A percentile compares a stretch with the other conserved stretches of the same genome.
Evolutionary conservation across 2,888 invertebrate species (phyloP).

Genomic region (Melieria crassipennis): DNA sequence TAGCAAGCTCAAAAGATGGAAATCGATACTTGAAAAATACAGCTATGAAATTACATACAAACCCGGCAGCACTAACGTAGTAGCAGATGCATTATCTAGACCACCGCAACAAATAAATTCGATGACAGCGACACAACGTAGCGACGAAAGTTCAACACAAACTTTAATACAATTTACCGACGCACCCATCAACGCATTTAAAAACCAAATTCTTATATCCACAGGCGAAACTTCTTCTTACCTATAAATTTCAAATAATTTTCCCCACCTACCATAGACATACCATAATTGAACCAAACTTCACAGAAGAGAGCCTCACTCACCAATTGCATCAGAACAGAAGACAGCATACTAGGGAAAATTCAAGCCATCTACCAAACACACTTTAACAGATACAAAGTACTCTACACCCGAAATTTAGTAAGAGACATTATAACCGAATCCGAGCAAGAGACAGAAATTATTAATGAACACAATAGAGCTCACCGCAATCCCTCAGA

Average conservation of each 20-base stretch:
- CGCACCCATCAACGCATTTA: constrained; percentile 25
- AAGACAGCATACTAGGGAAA: constrained; percentile 13
- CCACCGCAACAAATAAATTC: constrained; percentile 4
- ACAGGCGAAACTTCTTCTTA: background rate
- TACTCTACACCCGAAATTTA: constrained; percentile 9
- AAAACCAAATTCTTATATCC: constrained; percentile 25
- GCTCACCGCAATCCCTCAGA: constrained; percentile 27
- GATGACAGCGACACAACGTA: constrained; percentile 17
- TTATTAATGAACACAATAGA: constrained; percentile 23
- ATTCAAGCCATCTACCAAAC: background rate
- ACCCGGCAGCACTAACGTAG: constrained; percentile 10
- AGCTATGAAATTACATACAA: constrained; percentile 17
- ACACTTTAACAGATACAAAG: constrained; percentile 23
- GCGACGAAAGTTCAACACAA: constrained; percentile 28
- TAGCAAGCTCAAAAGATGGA: constrained; percentile 17
- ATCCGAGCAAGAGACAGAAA: constrained; percentile 25
- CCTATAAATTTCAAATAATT: constrained; percentile 21
- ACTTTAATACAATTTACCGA: constrained; percentile 13
- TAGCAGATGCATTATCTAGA: constrained; percentile 7
- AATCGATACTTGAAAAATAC: constrained; percentile 3
- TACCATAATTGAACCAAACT: constrained; percentile 19
- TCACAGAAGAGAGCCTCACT: constrained; percentile 23
- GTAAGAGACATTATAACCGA: constrained; percentile 22
- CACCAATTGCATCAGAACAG: constrained; percentile 19
- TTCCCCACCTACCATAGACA: constrained; percentile 28